Evolutionary conservation across 92 coral and sea anemone species (phyloP).

Genomic region (Ricordea florida): DNA sequence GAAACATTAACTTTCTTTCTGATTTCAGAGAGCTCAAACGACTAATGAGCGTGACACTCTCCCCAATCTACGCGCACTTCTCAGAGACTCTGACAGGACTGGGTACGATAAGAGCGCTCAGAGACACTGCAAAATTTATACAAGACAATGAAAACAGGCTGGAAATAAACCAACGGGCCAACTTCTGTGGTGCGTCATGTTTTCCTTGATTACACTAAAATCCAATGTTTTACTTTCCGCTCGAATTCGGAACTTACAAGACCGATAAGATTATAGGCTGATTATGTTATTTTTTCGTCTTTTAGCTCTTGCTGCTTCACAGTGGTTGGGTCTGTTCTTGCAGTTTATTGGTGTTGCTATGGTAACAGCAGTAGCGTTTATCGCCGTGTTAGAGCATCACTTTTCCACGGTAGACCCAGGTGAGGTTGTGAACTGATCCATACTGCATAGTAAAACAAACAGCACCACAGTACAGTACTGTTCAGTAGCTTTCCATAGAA

Average conservation of each 20-base stretch:
- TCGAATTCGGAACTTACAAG: too few species aligned
- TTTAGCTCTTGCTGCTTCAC: constrained; percentile 88
- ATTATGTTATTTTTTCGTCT: not conserved
- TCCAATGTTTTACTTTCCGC: too few species aligned
- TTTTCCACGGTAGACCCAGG: constrained; percentile 96
- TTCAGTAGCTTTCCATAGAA: too few species aligned
- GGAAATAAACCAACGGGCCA: constrained; percentile 90
- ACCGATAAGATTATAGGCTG: too few species aligned
- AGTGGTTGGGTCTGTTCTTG: constrained; percentile 88
- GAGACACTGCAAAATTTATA: constrained; percentile 78
- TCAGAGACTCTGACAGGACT: constrained; percentile 96
- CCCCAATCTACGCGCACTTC: constrained; percentile 98
- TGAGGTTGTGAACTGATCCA: not conserved
- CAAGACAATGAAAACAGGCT: constrained; percentile 72
- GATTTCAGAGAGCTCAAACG: constrained; percentile 85
- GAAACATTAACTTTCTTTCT: not conserved
- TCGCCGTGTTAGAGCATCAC: constrained; percentile 96
- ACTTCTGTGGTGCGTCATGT: constrained; percentile 74
- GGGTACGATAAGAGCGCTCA: constrained; percentile 92
- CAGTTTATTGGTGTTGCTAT: constrained; percentile 99
- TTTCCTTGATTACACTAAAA: not conserved
- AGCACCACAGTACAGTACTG: too few species aligned
- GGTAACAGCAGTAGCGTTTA: constrained; percentile 95
- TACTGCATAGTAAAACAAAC: too few species aligned
- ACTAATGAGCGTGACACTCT: constrained; percentile 86